phyloP scores from a whole-genome alignment of 2,113 vertebrate species.

The Tetrao urogallus region DNA sequence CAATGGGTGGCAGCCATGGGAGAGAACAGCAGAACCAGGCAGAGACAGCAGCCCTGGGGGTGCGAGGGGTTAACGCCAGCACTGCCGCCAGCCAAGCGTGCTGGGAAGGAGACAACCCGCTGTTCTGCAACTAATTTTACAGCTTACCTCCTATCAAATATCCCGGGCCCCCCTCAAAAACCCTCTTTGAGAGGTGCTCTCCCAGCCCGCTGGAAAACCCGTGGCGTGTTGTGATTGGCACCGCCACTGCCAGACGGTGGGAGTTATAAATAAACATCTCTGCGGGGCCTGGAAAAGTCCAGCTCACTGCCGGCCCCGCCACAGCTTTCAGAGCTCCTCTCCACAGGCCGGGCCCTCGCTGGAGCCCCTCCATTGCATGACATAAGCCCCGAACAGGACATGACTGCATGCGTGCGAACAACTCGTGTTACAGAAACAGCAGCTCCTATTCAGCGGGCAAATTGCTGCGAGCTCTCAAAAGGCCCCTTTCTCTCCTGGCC shows the following conservation, averaged over 20 bases:
- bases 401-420: conserved; percentile 71
- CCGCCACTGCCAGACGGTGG: conserved; percentile 82
- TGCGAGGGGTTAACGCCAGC: conserved; percentile 1
- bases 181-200: conserved; percentile 84
- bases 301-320: conserved; percentile 76
- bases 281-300: conserved; percentile 83
- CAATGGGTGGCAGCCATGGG: background rate
- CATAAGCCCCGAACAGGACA: conserved; percentile 81
- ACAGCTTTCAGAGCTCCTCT: conserved; percentile 61
- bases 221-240: conserved; percentile 87
- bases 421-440: conserved; percentile 72
- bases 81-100: conserved; percentile 60
- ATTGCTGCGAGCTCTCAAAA: background rate
- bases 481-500: background rate
- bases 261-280: conserved; percentile 88
- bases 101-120: conserved; percentile 82
- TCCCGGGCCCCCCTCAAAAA: conserved; percentile 79
- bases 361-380: conserved; percentile 85
- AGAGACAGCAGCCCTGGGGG: background rate
- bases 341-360: conserved; percentile 69
- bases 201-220: conserved; percentile 82
- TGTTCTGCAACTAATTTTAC: conserved; percentile 89
- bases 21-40: background rate
- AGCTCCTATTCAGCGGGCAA: conserved; percentile 55
- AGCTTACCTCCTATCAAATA: conserved; percentile 84